These are phyloP conservation scores for Caenorhabditis sp. DNA, from an alignment of 2,888 invertebrate species.

Conservation along the genomic window DNA sequence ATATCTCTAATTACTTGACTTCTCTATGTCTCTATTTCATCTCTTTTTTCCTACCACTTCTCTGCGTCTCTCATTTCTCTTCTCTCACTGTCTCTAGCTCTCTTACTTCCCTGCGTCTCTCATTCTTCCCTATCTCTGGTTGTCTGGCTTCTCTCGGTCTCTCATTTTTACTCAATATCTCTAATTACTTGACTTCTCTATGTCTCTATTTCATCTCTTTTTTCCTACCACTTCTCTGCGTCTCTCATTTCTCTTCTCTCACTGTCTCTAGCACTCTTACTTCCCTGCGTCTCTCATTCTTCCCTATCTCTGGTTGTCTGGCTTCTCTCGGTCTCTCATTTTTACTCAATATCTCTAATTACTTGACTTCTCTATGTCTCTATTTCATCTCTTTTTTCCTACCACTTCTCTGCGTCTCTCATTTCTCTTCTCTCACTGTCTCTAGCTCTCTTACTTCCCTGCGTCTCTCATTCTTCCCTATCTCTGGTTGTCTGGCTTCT, in stretches of 20 bases:
- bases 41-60: no score
- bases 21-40: no score
- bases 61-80: no score
- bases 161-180: neutral
- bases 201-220: neutral
- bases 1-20: no score
- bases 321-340: no score
- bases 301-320: neutral
- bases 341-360: no score
- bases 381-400: no score
- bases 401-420: neutral
- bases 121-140: neutral
- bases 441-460: neutral
- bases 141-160: neutral
- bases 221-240: constrained; percentile 2
- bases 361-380: no score
- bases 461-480: neutral
- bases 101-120: neutral
- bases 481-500: no score
- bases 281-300: neutral
- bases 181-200: neutral
- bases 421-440: neutral
- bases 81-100: neutral
- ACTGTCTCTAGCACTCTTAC: neutral
- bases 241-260: neutral